A percentile compares a stretch with the other conserved stretches of the same genome.
phyloP scores from a whole-genome alignment of 1,140 invertebrate species.

The Zaprionus capensis region DNA sequence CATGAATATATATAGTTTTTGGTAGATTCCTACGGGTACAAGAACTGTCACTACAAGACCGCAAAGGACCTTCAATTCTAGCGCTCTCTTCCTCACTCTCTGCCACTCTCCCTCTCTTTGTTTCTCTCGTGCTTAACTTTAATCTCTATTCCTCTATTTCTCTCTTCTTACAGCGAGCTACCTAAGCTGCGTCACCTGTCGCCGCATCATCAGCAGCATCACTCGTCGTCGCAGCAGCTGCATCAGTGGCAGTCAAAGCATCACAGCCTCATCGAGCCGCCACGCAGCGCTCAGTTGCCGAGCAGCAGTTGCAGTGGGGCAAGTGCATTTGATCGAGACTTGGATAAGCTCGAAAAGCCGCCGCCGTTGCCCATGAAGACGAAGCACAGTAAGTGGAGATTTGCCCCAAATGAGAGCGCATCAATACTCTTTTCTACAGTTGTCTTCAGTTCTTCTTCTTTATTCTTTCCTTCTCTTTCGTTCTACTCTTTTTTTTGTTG shows the following conservation, averaged over 20 bases:
- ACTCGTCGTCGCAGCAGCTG: conserved; percentile 48
- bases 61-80: no score
- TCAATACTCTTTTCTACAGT: conserved; percentile 50
- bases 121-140: conserved; percentile 12
- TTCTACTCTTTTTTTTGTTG: conserved; percentile 32
- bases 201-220: conserved; percentile 53
- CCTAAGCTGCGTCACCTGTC: conserved; percentile 63
- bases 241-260: conserved; percentile 76
- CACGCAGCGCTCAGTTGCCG: conserved; percentile 49
- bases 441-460: conserved; percentile 34
- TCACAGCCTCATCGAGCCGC: conserved; percentile 74
- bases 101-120: background rate
- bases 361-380: conserved; percentile 96
- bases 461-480: conserved; percentile 53
- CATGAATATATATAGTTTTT: no score
- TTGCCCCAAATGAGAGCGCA: conserved; percentile 39
- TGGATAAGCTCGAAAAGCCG: conserved; percentile 88
- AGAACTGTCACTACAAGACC: no score
- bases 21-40: no score
- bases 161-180: conserved; percentile 49
- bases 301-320: conserved; percentile 52
- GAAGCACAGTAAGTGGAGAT: conserved; percentile 93
- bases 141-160: background rate
- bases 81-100: no score
- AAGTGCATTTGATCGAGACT: conserved; percentile 73